Evolutionary conservation across 2,797 vertebrate species (phyloP).

Genomic region (Anguilla obscura): DNA sequence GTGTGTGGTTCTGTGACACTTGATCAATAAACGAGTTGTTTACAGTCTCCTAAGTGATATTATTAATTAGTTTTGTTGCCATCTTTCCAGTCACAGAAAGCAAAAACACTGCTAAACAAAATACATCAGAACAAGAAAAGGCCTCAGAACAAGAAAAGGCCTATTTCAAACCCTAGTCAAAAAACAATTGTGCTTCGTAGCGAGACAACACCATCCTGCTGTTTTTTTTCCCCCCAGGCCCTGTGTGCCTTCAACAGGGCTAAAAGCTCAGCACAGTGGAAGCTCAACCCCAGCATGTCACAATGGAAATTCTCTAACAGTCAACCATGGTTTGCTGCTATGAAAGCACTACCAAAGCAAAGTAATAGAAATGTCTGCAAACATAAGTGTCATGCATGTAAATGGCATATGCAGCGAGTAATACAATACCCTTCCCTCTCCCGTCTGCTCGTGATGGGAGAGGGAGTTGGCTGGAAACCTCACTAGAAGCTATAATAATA

Average conservation of each 20-base stretch:
- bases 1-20: background rate
- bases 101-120: background rate
- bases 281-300: background rate
- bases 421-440: background rate
- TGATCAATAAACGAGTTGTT: background rate
- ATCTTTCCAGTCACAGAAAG: background rate
- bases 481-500: slow-evolving; percentile 18
- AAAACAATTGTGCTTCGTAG: background rate
- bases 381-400: background rate
- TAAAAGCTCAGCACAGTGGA: background rate
- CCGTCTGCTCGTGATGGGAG: background rate
- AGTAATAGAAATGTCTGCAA: background rate
- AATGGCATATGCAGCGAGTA: background rate
- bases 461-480: background rate
- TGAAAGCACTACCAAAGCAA: background rate
- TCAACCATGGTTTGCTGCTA: background rate
- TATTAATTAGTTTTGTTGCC: background rate
- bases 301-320: background rate
- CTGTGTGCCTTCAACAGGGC: background rate
- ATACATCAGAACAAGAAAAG: background rate
- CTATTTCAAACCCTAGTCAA: background rate
- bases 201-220: background rate
- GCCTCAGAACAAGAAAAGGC: background rate
- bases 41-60: background rate
- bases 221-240: background rate